These are phyloP conservation scores for Apamea anceps DNA, from an alignment of 2,888 invertebrate species.

Conservation along the genomic window DNA sequence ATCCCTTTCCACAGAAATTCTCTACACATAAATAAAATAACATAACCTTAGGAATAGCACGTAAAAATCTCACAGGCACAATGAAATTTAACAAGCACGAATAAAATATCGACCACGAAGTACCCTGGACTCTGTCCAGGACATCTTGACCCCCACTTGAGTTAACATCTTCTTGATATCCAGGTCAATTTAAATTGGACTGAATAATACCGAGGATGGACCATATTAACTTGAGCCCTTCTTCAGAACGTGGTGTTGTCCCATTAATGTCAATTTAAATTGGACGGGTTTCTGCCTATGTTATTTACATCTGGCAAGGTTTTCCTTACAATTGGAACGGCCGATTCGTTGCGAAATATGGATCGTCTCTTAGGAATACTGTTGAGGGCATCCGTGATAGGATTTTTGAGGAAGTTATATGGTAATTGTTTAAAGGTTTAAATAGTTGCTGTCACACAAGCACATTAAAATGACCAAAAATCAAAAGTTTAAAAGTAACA, in stretches of 20 bases:
- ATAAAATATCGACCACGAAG: constrained; percentile 86
- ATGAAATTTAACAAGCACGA: constrained; percentile 86
- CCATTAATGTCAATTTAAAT: constrained; percentile 45
- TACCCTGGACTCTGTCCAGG: constrained; percentile 73
- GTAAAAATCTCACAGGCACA: constrained; percentile 79
- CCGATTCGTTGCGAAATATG: constrained; percentile 86
- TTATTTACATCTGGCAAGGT: constrained; percentile 80
- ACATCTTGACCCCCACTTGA: constrained; percentile 50
- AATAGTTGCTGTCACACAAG: no score
- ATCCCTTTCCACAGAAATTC: constrained; percentile 29
- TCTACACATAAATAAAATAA: constrained; percentile 72
- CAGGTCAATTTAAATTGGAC: constrained; percentile 57
- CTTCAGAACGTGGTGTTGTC: constrained; percentile 13
- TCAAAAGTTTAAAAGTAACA: not conserved
- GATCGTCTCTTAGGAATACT: constrained; percentile 83
- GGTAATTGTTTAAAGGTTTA: not conserved
- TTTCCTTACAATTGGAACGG: constrained; percentile 84
- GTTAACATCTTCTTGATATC: constrained; percentile 31
- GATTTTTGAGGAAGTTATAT: constrained; percentile 56
- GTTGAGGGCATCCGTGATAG: constrained; percentile 70
- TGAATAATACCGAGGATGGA: constrained; percentile 19
- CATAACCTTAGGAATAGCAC: constrained; percentile 71
- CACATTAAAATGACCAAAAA: not conserved
- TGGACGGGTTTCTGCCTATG: constrained; percentile 61
- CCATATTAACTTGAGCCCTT: constrained; percentile 45